These are phyloP conservation scores for Lithobates pipiens DNA, from an alignment of 2,797 vertebrate genomes.

Conservation along the genomic window DNA sequence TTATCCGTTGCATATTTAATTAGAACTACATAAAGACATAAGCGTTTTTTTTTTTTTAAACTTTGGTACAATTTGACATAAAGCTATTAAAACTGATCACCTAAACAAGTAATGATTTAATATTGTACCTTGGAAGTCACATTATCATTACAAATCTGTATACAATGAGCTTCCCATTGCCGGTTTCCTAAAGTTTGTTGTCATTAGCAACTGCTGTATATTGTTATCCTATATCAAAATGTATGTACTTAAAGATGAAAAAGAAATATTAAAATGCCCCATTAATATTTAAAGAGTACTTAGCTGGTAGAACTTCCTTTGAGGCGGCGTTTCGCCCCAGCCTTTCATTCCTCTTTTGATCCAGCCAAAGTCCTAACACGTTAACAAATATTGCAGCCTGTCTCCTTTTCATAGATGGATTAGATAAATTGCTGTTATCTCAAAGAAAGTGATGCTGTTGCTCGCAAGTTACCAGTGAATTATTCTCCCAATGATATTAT, in stretches of 20 bases:
- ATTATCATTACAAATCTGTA: not conserved
- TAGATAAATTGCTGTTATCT: constrained; percentile 77
- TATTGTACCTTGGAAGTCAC: too few species aligned
- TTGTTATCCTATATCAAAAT: constrained; percentile 68
- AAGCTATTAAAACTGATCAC: too few species aligned
- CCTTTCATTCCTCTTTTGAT: constrained; percentile 82
- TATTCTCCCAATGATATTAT: constrained; percentile 66
- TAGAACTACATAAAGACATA: too few species aligned
- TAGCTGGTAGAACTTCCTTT: constrained; percentile 78
- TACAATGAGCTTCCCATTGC: not conserved
- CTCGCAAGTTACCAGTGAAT: constrained; percentile 65
- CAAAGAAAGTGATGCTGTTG: constrained; percentile 69
- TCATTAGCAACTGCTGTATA: constrained; percentile 68
- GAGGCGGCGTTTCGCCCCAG: constrained; percentile 77
- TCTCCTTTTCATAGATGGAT: constrained; percentile 74
- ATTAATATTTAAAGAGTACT: constrained; percentile 84
- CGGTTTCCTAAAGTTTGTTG: constrained; percentile 70
- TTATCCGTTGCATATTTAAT: too few species aligned
- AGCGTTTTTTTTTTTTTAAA: too few species aligned
- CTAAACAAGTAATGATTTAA: too few species aligned
- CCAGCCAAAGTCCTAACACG: constrained; percentile 78
- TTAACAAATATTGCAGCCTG: constrained; percentile 77
- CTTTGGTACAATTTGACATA: too few species aligned
- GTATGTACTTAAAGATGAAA: constrained; percentile 81
- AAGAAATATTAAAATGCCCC: constrained; percentile 82